Evolutionary conservation across 2,113 vertebrate species (phyloP), one percentile per base, ranked within the genome.

Genomic region (Rhagologus leucostigma): DNA sequence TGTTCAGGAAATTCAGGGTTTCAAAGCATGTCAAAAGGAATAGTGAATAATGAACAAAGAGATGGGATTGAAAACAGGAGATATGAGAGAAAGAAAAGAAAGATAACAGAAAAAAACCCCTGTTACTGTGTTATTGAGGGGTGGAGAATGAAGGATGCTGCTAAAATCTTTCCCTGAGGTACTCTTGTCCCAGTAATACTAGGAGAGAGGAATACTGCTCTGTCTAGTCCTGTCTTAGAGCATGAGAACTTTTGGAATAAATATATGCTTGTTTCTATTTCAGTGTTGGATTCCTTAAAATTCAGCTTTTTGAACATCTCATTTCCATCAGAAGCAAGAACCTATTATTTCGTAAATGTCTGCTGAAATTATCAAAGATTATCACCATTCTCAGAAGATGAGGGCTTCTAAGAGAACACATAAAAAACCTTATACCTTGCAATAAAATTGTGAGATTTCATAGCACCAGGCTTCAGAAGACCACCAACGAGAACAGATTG

Each of bases 281-380:
- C 32, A 42, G 9, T 46, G 15, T 2, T 83, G 10, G 3, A 59
- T 74, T 87, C 46, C 15, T 73, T 79, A 89, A 84, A 82, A 68
- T 75, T 65, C 13, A 50, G 29, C 6, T 60, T 84, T 84, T 79
- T 78, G 5, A 80, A 41, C 15, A 53, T 73, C 63, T 87, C 53
- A 53, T 92, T 91, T 85, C 39, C 56, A 73, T 67, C 33, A 73
- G 33, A 80, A 47, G 17, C 50, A 84, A 90, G 35, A 78, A 92
- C 44, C 22, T 56, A 79, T 79, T 85, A 82, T 65, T 96, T 80
- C 74, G 49, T 74, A 83, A 88, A 88, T 47, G 46, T 60, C 70
- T 94, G 18, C 47, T 83, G 78, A 93, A 95, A 94, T 96, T 93
- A 83, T 70, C 30, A 41, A 76, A 85, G 21, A 67, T 89, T 85